Conservation (phyloP, 2,113 vertebrate species). For the Cyphomyrus discorhynchus region DNA sequence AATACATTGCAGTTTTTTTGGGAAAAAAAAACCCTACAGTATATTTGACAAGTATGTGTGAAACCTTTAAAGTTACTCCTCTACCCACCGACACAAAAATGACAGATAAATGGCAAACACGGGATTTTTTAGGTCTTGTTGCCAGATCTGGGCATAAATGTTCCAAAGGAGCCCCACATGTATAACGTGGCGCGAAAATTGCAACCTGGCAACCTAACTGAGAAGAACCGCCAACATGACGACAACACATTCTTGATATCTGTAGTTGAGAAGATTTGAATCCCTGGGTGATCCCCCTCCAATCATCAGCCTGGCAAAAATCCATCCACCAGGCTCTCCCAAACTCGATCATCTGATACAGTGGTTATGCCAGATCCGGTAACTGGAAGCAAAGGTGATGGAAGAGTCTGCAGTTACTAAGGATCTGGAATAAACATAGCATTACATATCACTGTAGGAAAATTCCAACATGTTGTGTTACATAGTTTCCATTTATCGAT, state of each 20-base stretch:
- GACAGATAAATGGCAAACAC: neutral
- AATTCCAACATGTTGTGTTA: neutral
- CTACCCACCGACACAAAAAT: neutral
- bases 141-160: neutral
- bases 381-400: neutral
- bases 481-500: neutral
- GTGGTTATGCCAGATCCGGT: neutral
- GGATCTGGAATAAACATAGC: neutral
- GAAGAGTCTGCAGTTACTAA: neutral
- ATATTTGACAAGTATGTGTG: no score
- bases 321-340: neutral
- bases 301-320: neutral
- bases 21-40: no score
- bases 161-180: neutral
- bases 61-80: neutral
- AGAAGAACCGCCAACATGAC: neutral
- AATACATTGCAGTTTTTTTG: no score
- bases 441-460: neutral
- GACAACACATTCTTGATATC: neutral
- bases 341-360: neutral
- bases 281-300: neutral
- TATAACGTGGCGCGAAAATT: neutral
- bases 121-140: neutral
- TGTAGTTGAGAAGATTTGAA: neutral
- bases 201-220: neutral